phyloP scores from a whole-genome alignment of 92 coral and sea anemone species.

The Siderastrea siderea region DNA sequence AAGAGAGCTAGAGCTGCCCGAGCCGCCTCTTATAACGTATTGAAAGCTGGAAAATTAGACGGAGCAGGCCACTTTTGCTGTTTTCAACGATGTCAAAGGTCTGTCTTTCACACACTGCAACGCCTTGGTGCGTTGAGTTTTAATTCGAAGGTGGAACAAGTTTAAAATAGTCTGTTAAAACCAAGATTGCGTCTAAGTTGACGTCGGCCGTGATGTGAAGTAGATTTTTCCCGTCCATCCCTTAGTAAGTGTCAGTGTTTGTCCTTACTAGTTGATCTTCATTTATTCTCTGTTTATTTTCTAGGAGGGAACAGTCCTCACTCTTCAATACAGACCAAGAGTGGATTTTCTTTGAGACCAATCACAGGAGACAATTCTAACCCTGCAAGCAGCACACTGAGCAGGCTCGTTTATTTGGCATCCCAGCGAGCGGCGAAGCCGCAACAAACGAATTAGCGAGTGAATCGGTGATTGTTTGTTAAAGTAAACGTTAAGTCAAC shows the following conservation, averaged over 20 bases:
- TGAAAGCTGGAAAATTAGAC: no score
- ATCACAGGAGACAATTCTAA: background rate
- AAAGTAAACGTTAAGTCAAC: background rate
- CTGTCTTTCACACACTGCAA: no score
- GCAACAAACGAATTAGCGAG: background rate
- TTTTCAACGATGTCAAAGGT: no score
- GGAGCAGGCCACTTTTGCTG: no score
- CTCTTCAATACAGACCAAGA: conserved; percentile 89
- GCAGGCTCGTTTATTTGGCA: background rate
- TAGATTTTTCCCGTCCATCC: background rate
- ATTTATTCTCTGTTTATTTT: conserved; percentile 4
- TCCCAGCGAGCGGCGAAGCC: background rate
- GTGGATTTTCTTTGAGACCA: conserved; percentile 73
- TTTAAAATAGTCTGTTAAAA: background rate
- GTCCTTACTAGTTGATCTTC: background rate
- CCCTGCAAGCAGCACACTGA: background rate
- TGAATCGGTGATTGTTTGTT: background rate
- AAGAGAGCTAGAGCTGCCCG: no score
- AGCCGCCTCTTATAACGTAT: no score
- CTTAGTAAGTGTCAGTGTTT: no score
- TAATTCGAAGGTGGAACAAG: no score
- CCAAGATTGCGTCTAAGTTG: background rate
- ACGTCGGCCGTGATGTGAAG: background rate
- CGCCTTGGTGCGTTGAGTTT: background rate
- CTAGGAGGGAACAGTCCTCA: conserved; percentile 83